phyloP scores from a whole-genome alignment of 1,140 invertebrate species.

The Zaprionus gabonicus region DNA sequence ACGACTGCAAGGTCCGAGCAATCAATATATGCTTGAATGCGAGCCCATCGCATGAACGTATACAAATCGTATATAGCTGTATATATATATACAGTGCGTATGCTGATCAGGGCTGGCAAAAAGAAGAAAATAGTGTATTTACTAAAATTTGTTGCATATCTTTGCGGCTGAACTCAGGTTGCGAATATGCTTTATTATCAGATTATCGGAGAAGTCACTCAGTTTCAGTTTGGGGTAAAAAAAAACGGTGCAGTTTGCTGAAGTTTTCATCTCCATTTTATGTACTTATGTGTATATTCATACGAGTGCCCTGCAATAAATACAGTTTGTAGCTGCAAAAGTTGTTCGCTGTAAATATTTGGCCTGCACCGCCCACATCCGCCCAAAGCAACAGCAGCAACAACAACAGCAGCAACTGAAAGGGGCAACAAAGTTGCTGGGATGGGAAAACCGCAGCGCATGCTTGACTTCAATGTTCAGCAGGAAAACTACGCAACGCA shows the following conservation, averaged over 20 bases:
- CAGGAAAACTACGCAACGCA: constrained; percentile 62
- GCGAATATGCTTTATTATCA: constrained; percentile 2
- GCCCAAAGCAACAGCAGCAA: constrained; percentile 14
- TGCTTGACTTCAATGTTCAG: constrained; percentile 66
- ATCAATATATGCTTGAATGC: constrained; percentile 31
- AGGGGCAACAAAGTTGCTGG: constrained; percentile 14
- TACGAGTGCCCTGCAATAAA: constrained; percentile 54
- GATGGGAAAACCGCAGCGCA: constrained; percentile 60
- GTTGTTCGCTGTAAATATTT: constrained; percentile 77
- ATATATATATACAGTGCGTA: neutral
- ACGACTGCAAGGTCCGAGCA: constrained; percentile 8
- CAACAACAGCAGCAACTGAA: neutral
- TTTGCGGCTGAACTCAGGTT: neutral
- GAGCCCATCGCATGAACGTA: neutral
- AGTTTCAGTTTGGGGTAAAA: neutral
- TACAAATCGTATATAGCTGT: constrained; percentile 16
- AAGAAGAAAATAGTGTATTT: neutral
- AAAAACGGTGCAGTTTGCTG: neutral
- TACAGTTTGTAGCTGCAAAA: constrained; percentile 62
- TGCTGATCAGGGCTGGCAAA: neutral
- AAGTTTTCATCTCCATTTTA: constrained; percentile 26
- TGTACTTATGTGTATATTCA: constrained; percentile 24
- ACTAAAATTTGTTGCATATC: neutral
- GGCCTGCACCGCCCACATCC: constrained; percentile 40
- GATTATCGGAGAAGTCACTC: neutral